Evolutionary conservation across 2,113 vertebrate species (phyloP).

Genomic region (Nothobranchius furzeri): DNA sequence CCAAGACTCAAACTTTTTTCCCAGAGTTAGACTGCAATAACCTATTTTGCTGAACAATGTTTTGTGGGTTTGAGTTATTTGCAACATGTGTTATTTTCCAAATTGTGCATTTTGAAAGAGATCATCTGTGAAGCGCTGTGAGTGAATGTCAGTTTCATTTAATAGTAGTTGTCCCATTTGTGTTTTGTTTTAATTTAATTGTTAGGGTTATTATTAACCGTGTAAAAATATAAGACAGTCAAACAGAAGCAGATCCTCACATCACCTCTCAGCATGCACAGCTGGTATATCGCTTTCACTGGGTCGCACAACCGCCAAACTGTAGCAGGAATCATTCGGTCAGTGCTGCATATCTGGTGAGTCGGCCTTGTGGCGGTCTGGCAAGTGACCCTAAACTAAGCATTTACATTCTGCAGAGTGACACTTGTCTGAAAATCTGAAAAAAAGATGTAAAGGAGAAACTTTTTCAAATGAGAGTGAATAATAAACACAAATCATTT

Average conservation of each 20-base stretch:
- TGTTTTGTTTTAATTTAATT: neutral
- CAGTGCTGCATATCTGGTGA: conserved; percentile 32
- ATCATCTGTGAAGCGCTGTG: too few relatives aligned
- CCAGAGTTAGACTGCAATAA: neutral
- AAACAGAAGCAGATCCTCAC: conserved; percentile 12
- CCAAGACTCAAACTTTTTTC: conserved; percentile 8
- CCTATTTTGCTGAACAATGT: neutral
- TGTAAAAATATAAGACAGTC: neutral
- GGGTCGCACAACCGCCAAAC: conserved; percentile 23
- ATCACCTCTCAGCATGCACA: conserved; percentile 31
- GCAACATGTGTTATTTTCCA: too few relatives aligned
- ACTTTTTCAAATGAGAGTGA: too few relatives aligned
- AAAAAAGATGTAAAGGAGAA: too few relatives aligned
- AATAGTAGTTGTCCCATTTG: conserved; percentile 18
- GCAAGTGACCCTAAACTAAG: neutral
- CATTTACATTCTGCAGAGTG: neutral
- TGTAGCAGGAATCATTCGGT: conserved; percentile 29
- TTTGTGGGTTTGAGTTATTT: too few relatives aligned
- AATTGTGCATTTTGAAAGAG: too few relatives aligned
- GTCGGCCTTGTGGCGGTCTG: conserved; percentile 2
- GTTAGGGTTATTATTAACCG: conserved; percentile 3
- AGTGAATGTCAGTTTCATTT: too few relatives aligned
- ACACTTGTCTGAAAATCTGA: too few relatives aligned
- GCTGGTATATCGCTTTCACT: conserved; percentile 28
- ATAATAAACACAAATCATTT: too few relatives aligned